A percentile compares a stretch with the other conserved stretches of the same genome.
Conservation (phyloP, 2,797 vertebrate genomes). For the Chelon auratus region DNA sequence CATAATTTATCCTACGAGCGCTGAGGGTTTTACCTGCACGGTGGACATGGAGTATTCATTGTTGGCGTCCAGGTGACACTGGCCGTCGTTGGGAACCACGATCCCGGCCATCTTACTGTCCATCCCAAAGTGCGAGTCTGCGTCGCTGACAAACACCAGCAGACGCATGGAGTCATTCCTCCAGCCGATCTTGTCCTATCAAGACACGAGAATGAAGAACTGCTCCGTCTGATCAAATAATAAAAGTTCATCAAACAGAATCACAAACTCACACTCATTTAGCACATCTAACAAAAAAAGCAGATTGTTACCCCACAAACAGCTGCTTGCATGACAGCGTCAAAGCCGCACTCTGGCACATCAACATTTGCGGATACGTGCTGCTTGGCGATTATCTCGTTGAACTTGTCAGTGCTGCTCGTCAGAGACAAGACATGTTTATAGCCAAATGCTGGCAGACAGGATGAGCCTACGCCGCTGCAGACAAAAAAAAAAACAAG, state of each 20-base stretch:
- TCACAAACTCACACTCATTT: background rate
- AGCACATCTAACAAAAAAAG: background rate
- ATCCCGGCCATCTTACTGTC: conserved; percentile 98
- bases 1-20: background rate
- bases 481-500: conserved; percentile 32
- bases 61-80: conserved; percentile 94
- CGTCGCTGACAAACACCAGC: conserved; percentile 96
- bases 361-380: conserved; percentile 93
- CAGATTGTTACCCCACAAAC: conserved; percentile 92
- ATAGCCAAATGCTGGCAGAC: conserved; percentile 94
- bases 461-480: conserved; percentile 81
- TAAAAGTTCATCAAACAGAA: background rate
- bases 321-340: conserved; percentile 97
- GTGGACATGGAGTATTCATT: conserved; percentile 96
- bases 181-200: conserved; percentile 97
- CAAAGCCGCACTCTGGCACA: conserved; percentile 93
- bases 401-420: conserved; percentile 91
- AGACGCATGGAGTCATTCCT: conserved; percentile 96
- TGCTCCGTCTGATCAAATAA: background rate
- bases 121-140: conserved; percentile 98
- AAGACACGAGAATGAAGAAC: conserved; percentile 38
- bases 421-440: conserved; percentile 93
- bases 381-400: conserved; percentile 91
- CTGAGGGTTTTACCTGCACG: conserved; percentile 85
- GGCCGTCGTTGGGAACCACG: conserved; percentile 95